These are phyloP conservation scores for Rhinella marina DNA, from an alignment of 2,797 vertebrate genomes.

Conservation along the genomic window DNA sequence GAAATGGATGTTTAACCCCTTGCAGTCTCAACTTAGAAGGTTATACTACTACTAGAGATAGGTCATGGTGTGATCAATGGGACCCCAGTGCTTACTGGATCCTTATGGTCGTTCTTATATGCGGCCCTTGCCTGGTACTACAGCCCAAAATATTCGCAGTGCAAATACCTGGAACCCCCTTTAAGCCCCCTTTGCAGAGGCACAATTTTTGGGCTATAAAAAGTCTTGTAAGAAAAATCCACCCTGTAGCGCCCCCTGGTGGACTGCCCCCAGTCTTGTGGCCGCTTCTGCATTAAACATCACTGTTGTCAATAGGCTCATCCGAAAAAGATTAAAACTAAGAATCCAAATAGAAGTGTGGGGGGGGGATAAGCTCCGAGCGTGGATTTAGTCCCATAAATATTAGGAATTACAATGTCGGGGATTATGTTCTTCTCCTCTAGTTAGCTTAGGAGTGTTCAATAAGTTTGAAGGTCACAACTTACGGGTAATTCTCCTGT, in stretches of 20 bases:
- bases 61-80: too few relatives aligned
- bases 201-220: background rate
- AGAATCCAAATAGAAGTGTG: background rate
- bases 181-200: background rate
- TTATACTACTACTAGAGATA: too few relatives aligned
- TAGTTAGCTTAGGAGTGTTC: background rate
- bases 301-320: background rate
- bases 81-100: too few relatives aligned
- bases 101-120: too few relatives aligned
- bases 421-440: constrained; percentile 7
- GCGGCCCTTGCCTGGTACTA: too few relatives aligned
- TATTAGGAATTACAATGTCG: constrained; percentile 29
- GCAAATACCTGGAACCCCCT: background rate
- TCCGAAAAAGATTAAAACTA: constrained; percentile 7
- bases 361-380: background rate
- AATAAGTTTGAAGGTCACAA: constrained; percentile 41
- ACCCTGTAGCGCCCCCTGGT: background rate
- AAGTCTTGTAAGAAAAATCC: too few relatives aligned
- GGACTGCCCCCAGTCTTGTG: background rate
- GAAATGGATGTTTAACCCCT: background rate
- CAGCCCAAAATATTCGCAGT: too few relatives aligned
- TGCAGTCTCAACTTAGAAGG: background rate
- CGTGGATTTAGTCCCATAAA: constrained; percentile 20
- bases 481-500: constrained; percentile 2
- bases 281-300: background rate